Evolutionary conservation across 2,888 invertebrate species (phyloP).

Genomic region (Sphaeridia pumilis): DNA sequence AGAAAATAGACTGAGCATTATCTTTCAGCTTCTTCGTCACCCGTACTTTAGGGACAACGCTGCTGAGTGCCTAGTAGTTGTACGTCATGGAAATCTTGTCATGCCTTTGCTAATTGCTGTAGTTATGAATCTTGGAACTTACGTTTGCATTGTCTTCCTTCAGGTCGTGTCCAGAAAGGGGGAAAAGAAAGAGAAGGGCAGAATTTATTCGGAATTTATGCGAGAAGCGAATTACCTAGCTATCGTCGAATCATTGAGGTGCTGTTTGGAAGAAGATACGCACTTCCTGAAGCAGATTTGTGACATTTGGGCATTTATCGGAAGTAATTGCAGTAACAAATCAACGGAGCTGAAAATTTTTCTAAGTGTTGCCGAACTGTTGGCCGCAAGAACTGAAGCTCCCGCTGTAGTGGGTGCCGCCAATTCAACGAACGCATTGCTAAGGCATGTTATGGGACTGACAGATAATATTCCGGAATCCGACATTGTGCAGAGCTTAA

Average conservation of each 20-base stretch:
- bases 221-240: constrained; percentile 17
- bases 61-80: constrained; percentile 73
- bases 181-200: constrained; percentile 22
- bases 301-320: constrained; percentile 21
- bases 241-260: constrained; percentile 18
- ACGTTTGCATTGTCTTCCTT: no score
- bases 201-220: constrained; percentile 21
- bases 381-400: constrained; percentile 22
- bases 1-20: constrained; percentile 49
- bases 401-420: constrained; percentile 22
- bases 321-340: constrained; percentile 15
- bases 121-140: no score
- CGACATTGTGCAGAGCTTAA: constrained; percentile 11
- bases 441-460: constrained; percentile 16
- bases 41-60: constrained; percentile 59
- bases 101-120: background rate
- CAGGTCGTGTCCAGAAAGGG: constrained; percentile 28
- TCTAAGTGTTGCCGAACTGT: constrained; percentile 17
- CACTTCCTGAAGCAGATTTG: constrained; percentile 28
- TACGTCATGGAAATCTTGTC: constrained; percentile 35
- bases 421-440: constrained; percentile 18
- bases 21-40: constrained; percentile 71
- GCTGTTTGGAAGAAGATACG: constrained; percentile 10
- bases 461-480: constrained; percentile 10
- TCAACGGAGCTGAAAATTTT: constrained; percentile 22